A percentile compares a stretch with the other conserved stretches of the same genome.
These are phyloP conservation scores for Zophobas morio DNA, from an alignment of 1,140 invertebrate genomes.

Conservation along the genomic window DNA sequence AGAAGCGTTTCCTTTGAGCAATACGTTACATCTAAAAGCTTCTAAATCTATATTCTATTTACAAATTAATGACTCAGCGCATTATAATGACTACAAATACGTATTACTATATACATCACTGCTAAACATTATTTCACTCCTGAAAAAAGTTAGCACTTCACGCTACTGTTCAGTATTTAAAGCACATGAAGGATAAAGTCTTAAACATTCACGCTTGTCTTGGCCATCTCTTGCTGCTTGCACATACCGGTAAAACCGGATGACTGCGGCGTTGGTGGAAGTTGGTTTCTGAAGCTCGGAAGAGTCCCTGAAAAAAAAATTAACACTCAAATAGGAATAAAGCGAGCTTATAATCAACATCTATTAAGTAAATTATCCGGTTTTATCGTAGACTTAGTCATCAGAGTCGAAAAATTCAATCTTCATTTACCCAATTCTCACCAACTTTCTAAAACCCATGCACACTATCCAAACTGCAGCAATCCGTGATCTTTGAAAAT, in stretches of 20 bases:
- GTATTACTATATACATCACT: conserved; percentile 6
- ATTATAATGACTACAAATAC: neutral
- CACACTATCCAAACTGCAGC: too few species aligned
- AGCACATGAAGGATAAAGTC: conserved; percentile 78
- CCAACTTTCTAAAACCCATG: too few species aligned
- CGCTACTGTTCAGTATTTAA: conserved; percentile 69
- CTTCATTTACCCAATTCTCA: too few species aligned
- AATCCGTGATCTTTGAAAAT: too few species aligned
- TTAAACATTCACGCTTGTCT: conserved; percentile 81
- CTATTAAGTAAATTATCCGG: too few species aligned
- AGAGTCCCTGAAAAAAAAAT: conserved; percentile 75
- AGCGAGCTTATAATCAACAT: too few species aligned
- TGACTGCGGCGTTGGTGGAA: conserved; percentile 77
- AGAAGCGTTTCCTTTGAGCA: conserved; percentile 50
- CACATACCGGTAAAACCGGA: conserved; percentile 84
- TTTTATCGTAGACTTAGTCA: too few species aligned
- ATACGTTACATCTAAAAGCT: conserved; percentile 17
- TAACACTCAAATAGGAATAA: neutral
- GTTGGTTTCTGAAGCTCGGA: conserved; percentile 79
- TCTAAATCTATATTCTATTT: conserved; percentile 18
- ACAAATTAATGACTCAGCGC: conserved; percentile 28
- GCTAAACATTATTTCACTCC: neutral
- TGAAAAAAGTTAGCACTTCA: conserved; percentile 9
- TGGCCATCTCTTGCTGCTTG: conserved; percentile 86
- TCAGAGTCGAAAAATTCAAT: too few species aligned